Conservation (phyloP, 1,140 invertebrate species). For the Drosophila tani region DNA sequence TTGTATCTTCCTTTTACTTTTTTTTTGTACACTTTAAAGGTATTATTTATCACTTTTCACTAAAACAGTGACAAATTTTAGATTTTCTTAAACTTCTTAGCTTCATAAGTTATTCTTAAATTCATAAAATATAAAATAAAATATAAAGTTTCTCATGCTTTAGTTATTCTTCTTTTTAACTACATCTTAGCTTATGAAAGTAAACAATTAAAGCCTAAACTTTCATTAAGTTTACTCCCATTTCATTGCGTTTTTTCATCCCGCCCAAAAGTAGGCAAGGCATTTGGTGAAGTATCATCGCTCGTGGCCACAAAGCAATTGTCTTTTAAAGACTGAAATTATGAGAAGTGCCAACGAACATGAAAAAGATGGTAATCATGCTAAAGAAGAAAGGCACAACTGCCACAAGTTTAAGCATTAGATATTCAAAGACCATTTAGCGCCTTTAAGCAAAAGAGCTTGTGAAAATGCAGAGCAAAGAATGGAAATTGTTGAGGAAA, state of each 20-base stretch:
- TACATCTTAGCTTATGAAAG: background rate
- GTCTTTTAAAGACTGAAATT: slow-evolving; percentile 21
- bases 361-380: slow-evolving; percentile 18
- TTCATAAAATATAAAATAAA: background rate
- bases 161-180: background rate
- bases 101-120: too few species aligned
- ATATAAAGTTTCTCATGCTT: background rate
- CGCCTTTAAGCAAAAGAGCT: slow-evolving; percentile 25
- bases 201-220: slow-evolving; percentile 4
- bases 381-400: slow-evolving; percentile 11
- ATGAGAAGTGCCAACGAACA: background rate
- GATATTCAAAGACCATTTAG: slow-evolving; percentile 26
- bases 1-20: too few species aligned
- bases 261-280: slow-evolving; percentile 70
- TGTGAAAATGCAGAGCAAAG: background rate
- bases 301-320: slow-evolving; percentile 14
- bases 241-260: background rate
- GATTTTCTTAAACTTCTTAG: too few species aligned
- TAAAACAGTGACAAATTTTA: too few species aligned
- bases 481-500: background rate
- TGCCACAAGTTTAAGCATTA: slow-evolving; percentile 32
- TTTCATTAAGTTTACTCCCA: slow-evolving; percentile 3
- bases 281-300: background rate
- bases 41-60: too few species aligned
- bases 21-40: too few species aligned